Conservation (phyloP, 2,113 vertebrate genomes). For the Regulus satrapa region DNA sequence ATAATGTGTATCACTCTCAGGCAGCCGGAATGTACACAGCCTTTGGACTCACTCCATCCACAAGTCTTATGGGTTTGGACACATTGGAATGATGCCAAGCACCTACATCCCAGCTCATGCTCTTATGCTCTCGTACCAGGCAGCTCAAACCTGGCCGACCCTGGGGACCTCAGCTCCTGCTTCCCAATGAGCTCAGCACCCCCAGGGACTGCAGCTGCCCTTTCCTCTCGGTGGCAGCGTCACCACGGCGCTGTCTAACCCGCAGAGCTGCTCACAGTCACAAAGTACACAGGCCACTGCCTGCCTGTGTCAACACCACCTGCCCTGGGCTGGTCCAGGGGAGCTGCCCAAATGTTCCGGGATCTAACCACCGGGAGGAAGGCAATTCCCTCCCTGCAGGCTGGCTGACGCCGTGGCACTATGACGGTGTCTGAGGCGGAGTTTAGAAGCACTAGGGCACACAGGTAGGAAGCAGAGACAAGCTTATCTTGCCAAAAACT, state of each 20-base stretch:
- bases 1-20: background rate
- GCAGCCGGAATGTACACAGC: background rate
- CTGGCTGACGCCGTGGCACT: background rate
- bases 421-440: background rate
- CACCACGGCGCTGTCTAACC: background rate
- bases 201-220: background rate
- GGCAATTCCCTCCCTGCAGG: background rate
- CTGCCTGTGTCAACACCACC: background rate
- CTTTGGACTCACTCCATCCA: background rate
- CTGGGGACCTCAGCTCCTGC: background rate
- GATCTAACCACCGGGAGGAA: background rate
- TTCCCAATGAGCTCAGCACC: background rate
- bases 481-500: background rate
- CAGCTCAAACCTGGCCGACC: background rate
- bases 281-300: background rate
- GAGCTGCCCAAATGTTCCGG: background rate
- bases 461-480: background rate
- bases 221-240: background rate
- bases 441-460: background rate
- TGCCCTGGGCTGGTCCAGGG: background rate
- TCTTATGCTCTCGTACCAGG: background rate
- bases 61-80: background rate
- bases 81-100: background rate
- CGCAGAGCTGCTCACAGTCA: background rate
- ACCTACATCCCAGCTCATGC: background rate